These are phyloP conservation scores for Ictalurus furcatus DNA, from an alignment of 2,113 vertebrate species.

Conservation along the genomic window DNA sequence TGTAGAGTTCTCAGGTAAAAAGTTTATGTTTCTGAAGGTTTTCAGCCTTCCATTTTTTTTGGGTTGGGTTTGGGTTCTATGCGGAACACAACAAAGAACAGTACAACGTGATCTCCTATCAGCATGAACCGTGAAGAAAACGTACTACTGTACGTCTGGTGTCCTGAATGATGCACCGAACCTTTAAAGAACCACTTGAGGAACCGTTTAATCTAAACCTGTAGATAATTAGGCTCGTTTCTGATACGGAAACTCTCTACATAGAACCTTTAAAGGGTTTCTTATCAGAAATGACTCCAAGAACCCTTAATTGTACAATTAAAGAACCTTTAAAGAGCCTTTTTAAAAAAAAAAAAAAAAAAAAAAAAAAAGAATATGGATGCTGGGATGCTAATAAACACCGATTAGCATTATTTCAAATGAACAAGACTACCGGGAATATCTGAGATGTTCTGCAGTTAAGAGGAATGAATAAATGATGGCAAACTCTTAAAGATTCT, in stretches of 20 bases:
- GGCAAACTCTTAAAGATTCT: not conserved
- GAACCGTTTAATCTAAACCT: not conserved
- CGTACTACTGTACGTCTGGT: not conserved
- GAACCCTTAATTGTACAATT: not conserved
- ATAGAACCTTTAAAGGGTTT: not conserved
- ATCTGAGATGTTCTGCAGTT: not conserved
- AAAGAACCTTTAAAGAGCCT: not conserved
- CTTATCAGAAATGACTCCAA: not conserved
- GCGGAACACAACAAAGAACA: not conserved
- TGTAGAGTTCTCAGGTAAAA: not conserved
- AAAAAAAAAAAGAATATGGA: not conserved
- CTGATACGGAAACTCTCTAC: not conserved
- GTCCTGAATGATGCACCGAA: not conserved
- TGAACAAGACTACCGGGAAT: not conserved
- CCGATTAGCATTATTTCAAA: not conserved
- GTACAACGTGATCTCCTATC: not conserved
- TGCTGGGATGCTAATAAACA: not conserved
- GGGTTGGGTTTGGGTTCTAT: not conserved
- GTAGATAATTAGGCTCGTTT: not conserved
- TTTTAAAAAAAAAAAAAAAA: too few relatives aligned
- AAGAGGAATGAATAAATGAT: not conserved
- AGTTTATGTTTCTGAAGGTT: not conserved
- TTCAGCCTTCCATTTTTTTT: not conserved
- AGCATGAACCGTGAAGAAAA: not conserved
- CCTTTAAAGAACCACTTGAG: not conserved